Percentiles rank a stretch among this genome's conserved stretches.
Conservation (phyloP, 2,888 invertebrate genomes). For the Napeogenes sylphis region DNA sequence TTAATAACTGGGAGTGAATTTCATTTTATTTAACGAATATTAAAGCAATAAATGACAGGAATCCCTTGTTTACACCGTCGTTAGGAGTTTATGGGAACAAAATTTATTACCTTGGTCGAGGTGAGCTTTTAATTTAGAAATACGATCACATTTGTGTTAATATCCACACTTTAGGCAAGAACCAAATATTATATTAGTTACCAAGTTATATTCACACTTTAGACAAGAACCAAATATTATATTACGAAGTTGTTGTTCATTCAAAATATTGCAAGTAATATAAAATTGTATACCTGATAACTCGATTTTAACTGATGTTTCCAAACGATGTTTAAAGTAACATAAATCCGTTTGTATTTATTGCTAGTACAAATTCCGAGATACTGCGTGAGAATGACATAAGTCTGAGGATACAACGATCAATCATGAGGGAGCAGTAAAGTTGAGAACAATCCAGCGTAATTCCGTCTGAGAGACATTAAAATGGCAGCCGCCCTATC, state of each 20-base stretch:
- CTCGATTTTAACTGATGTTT: slow-evolving; percentile 9
- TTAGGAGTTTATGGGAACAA: slow-evolving; percentile 67
- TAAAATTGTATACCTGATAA: slow-evolving; percentile 6
- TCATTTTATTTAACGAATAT: slow-evolving; percentile 56
- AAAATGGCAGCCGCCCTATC: slow-evolving; percentile 76
- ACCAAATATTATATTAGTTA: too few species aligned
- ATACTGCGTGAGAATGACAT: slow-evolving; percentile 73
- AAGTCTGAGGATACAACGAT: slow-evolving; percentile 75
- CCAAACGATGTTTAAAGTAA: slow-evolving; percentile 50
- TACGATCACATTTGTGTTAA: slow-evolving; percentile 67
- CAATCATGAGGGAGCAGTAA: slow-evolving; percentile 75
- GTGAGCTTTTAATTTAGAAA: slow-evolving; percentile 69
- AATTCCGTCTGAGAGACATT: slow-evolving; percentile 77
- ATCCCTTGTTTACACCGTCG: slow-evolving; percentile 74
- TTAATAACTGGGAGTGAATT: slow-evolving; percentile 41
- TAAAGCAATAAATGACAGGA: slow-evolving; percentile 64
- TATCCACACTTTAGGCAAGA: slow-evolving; percentile 51
- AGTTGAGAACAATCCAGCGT: slow-evolving; percentile 77
- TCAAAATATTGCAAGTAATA: slow-evolving; percentile 20
- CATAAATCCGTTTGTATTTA: slow-evolving; percentile 72
- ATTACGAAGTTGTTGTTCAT: not conserved
- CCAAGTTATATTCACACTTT: slow-evolving; percentile 66
- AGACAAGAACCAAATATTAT: slow-evolving; percentile 6
- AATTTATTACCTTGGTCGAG: slow-evolving; percentile 63
- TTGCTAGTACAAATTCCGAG: slow-evolving; percentile 68